Percentiles rank a stretch among this genome's conserved stretches.
phyloP scores from a whole-genome alignment of 2,797 vertebrate species.

The Coregonus suidteri region DNA sequence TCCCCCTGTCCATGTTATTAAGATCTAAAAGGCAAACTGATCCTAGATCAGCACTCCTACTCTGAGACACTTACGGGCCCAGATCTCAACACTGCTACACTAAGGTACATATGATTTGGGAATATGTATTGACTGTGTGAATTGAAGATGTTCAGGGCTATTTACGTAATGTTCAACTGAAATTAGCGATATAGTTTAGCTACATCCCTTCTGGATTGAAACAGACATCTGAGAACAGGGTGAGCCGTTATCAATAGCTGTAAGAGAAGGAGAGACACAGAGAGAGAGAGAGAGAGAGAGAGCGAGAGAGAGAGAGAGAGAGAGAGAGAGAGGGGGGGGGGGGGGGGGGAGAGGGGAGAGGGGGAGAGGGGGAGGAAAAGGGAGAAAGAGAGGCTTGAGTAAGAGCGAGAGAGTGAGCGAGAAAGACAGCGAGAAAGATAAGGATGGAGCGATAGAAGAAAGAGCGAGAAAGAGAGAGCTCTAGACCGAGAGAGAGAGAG shows the following conservation, averaged over 20 bases:
- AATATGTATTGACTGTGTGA: too few relatives aligned
- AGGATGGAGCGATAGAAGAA: background rate
- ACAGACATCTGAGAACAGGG: background rate
- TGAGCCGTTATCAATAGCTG: background rate
- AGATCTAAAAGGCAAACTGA: background rate
- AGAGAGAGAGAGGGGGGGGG: too few relatives aligned
- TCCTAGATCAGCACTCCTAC: background rate
- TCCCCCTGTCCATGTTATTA: background rate
- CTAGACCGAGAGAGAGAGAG: background rate
- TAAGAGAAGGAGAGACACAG: background rate
- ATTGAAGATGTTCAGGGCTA: too few relatives aligned
- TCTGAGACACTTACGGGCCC: background rate
- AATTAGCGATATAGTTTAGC: background rate
- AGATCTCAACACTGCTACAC: background rate
- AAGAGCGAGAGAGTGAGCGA: background rate
- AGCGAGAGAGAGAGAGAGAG: conserved; percentile 1
- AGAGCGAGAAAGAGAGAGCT: background rate
- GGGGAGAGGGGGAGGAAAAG: background rate
- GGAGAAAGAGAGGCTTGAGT: background rate
- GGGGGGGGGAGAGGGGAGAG: background rate
- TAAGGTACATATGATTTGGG: background rate
- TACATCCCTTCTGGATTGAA: background rate
- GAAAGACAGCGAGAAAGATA: background rate
- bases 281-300: conserved; percentile 1
- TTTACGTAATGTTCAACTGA: background rate